Conservation (phyloP, 1,140 invertebrate species). For the Solenopsis invicta region DNA sequence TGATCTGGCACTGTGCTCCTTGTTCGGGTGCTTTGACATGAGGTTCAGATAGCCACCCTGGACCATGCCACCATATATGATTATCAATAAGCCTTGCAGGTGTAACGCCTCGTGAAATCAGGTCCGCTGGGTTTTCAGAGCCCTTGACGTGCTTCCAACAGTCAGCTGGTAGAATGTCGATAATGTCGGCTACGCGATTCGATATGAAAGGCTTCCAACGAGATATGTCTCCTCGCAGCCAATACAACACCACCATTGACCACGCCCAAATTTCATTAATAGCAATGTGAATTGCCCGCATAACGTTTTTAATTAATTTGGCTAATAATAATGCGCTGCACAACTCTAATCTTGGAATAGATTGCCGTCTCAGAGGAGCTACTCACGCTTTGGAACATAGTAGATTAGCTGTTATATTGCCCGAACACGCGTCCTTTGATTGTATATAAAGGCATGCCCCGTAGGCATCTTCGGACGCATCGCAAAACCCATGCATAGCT, state of each 20-base stretch:
- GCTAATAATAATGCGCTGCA: constrained; percentile 58
- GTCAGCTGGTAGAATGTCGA: not conserved
- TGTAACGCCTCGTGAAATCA: constrained; percentile 68
- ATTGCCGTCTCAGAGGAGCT: constrained; percentile 73
- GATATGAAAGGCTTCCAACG: not conserved
- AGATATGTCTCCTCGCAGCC: constrained; percentile 65
- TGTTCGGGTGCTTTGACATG: too few relatives aligned
- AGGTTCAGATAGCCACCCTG: not conserved
- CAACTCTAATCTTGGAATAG: constrained; percentile 65
- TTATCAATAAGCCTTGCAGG: not conserved
- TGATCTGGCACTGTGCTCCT: too few relatives aligned
- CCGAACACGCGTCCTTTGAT: too few relatives aligned
- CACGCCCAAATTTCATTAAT: constrained; percentile 14
- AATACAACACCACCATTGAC: constrained; percentile 76
- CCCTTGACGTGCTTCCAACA: not conserved
- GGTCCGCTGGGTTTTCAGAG: constrained; percentile 76
- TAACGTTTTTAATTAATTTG: not conserved
- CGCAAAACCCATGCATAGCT: too few relatives aligned
- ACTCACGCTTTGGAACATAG: constrained; percentile 66
- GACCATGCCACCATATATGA: not conserved
- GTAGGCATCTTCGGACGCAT: too few relatives aligned
- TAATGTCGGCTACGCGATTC: not conserved
- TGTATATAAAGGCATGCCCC: constrained; percentile 37
- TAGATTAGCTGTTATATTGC: not conserved
- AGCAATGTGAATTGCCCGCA: constrained; percentile 13